A percentile compares a stretch with the other conserved stretches of the same genome.
These are phyloP conservation scores for Philhelius pedissequus DNA, from an alignment of 2,888 invertebrate species.

Conservation along the genomic window DNA sequence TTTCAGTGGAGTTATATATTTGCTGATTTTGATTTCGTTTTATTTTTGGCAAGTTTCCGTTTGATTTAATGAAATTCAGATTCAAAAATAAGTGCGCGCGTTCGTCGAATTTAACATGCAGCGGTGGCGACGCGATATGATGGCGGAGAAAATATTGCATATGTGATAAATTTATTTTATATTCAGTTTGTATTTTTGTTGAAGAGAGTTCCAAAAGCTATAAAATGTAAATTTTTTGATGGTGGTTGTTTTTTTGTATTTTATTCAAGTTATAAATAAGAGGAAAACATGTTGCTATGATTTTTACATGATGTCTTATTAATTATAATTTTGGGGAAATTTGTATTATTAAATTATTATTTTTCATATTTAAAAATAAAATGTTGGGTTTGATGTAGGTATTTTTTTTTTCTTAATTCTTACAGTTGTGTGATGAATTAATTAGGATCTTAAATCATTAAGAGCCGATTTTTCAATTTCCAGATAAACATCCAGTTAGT, in stretches of 20 bases:
- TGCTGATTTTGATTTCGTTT: constrained; percentile 13
- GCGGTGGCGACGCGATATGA: background rate
- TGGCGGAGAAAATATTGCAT: background rate
- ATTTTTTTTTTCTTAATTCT: too few relatives aligned
- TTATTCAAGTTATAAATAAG: background rate
- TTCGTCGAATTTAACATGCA: background rate
- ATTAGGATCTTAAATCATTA: too few relatives aligned
- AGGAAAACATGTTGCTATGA: background rate
- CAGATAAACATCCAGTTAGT: too few relatives aligned
- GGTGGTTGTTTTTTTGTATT: background rate
- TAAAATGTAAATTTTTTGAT: background rate
- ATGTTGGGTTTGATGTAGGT: too few relatives aligned
- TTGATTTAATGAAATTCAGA: constrained; percentile 36
- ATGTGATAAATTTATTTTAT: constrained; percentile 29
- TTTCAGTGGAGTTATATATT: background rate
- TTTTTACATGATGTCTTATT: background rate
- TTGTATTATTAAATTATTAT: too few relatives aligned
- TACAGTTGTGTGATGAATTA: too few relatives aligned
- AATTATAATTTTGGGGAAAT: background rate
- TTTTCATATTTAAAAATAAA: too few relatives aligned
- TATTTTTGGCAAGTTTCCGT: constrained; percentile 54
- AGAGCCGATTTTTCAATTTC: too few relatives aligned
- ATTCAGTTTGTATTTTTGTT: constrained; percentile 18
- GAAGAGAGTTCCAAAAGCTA: background rate
- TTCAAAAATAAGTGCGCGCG: background rate